Conservation (phyloP, 2,797 vertebrate genomes). For the Siniperca undulata region DNA sequence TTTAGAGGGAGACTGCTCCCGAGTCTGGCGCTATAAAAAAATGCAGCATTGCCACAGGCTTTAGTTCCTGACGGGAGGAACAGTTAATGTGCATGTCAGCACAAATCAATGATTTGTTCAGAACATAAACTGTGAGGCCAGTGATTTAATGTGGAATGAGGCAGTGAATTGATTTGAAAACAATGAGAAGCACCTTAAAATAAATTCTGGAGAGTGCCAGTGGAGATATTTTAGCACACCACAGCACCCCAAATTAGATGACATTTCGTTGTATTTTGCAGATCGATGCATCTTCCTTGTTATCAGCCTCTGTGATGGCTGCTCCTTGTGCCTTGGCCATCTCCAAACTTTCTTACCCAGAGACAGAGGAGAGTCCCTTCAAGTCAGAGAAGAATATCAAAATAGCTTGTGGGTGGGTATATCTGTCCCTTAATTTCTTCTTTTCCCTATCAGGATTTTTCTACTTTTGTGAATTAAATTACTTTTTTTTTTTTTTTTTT, state of each 20-base stretch:
- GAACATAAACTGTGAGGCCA: not conserved
- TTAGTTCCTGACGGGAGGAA: not conserved
- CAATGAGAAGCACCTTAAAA: not conserved
- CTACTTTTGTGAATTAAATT: not conserved
- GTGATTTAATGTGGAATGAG: not conserved
- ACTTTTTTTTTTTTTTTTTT: not conserved
- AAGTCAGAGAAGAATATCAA: conserved; percentile 83
- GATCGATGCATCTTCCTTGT: conserved; percentile 92
- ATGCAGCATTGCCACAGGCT: not conserved
- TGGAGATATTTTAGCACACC: not conserved
- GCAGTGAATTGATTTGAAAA: not conserved
- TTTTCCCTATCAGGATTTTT: not conserved
- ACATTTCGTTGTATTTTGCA: conserved; percentile 63
- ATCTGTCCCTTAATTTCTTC: not conserved
- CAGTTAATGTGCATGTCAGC: not conserved
- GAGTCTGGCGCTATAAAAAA: not conserved
- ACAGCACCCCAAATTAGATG: not conserved
- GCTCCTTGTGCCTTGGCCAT: conserved; percentile 95
- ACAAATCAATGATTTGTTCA: not conserved
- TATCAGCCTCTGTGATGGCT: conserved; percentile 97
- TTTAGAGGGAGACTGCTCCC: not conserved
- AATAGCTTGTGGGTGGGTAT: conserved; percentile 86
- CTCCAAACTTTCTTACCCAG: conserved; percentile 94
- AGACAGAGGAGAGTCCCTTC: conserved; percentile 90
- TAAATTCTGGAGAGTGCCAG: not conserved